Evolutionary conservation across 64 coral and sea anemone genomes (phyloP).

Genomic region (Pocillopora damicornis): DNA sequence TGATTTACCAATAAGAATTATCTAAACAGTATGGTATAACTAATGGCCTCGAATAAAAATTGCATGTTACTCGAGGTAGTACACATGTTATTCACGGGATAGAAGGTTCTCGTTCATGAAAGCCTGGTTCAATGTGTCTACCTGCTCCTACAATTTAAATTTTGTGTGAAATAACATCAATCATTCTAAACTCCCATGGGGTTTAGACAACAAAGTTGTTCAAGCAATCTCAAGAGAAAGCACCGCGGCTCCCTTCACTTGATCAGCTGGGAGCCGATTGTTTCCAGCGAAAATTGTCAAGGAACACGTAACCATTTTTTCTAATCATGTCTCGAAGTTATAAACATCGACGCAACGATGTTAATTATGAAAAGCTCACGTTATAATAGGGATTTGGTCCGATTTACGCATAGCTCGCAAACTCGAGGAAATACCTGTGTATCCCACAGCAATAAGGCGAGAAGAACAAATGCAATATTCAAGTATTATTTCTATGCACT

Average conservation of each 20-base stretch:
- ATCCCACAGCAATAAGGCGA: neutral
- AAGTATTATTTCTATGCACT: conserved; percentile 17
- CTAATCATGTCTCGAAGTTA: neutral
- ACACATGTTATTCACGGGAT: too few species aligned
- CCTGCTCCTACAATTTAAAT: neutral
- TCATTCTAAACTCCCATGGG: neutral
- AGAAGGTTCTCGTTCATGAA: too few species aligned
- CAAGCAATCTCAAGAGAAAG: neutral
- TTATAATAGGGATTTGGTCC: too few species aligned
- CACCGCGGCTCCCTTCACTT: neutral
- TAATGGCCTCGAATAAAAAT: neutral
- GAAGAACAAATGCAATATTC: neutral
- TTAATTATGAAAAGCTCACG: neutral
- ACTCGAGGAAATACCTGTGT: neutral
- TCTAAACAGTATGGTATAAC: too few species aligned
- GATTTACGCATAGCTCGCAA: too few species aligned
- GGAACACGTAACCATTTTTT: neutral
- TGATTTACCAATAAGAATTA: too few species aligned
- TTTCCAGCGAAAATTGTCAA: conserved; percentile 10
- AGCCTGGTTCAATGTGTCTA: too few species aligned
- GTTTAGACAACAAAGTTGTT: neutral
- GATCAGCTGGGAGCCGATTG: neutral
- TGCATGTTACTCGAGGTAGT: neutral
- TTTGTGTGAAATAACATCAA: neutral
- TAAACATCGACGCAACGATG: neutral